Base-by-base conservation (phyloP, 1,140 invertebrate species). In the Drosophila rufa region DNA sequence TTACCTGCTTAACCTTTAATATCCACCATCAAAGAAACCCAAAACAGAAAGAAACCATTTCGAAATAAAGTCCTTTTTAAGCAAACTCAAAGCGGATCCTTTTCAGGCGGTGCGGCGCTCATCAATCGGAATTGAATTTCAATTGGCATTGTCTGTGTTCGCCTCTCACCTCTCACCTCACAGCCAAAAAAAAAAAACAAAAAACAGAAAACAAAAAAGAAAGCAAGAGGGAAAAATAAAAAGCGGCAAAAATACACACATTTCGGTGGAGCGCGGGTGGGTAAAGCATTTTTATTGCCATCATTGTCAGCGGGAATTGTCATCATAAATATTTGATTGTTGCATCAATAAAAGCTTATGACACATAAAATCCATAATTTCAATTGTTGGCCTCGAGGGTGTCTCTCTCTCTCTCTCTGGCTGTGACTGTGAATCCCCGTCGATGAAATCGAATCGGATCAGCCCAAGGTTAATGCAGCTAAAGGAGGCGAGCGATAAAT, bases 331-430 rank as follows among this genome's bases (percentile, higher is more conserved):
- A 89, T 89, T 89, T 89, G 85, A 89, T 89, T 89, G 85, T 90
- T 89, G 85, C 86, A 90, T 90, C 86, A 90, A 89, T 90, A 90
- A 89, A 89, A 89, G 85, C 85, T 89, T 89, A 89, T 89, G 85
- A 89, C 85, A 89, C 85, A 89, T 89, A 89, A 89, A 89, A 91
- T 89, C 85, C 85, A 89, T 89, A 89, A 89, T 89, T 91, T 89
- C 85, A 89, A 89, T 89, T 89, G 86, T 85, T 76, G 69, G 67
- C 45, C 81, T 75, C 78, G 71, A 38, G 70, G 83, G 76, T 27
- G 51, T 19, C 42, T 40, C 33, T 30, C 42, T 19, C 42, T 19
- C 42, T 19, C 7, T 14, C 19, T 30, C 14, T n/a, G 17, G 1
- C 33, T 15, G 17, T 15, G 17, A 38, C n/a, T 40, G 33, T 1